These are phyloP conservation scores for Calameuta filiformis DNA, from an alignment of 2,888 invertebrate genomes.

Conservation along the genomic window DNA sequence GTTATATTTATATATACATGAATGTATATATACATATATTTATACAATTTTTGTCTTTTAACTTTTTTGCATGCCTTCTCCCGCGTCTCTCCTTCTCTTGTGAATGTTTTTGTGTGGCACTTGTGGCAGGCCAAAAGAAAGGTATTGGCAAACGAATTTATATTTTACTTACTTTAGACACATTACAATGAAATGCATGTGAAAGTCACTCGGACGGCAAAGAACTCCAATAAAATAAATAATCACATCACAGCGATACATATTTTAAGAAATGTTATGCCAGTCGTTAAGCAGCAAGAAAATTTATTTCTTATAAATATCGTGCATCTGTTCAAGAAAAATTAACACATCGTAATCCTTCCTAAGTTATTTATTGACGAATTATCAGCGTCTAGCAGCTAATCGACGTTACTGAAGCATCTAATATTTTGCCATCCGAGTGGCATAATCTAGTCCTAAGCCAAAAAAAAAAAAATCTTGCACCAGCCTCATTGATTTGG, in stretches of 20 bases:
- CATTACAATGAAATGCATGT: slow-evolving; percentile 24
- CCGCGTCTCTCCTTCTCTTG: slow-evolving; percentile 76
- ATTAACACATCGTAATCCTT: too few relatives aligned
- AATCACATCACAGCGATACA: too few relatives aligned
- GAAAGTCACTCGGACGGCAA: background rate
- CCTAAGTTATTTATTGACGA: too few relatives aligned
- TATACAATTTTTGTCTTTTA: slow-evolving; percentile 63
- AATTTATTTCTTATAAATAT: background rate
- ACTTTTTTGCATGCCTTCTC: slow-evolving; percentile 75
- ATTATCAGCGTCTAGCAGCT: background rate
- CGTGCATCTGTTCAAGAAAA: too few relatives aligned
- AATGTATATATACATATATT: slow-evolving; percentile 38
- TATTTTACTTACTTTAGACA: slow-evolving; percentile 62
- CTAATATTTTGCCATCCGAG: background rate
- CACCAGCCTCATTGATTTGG: background rate
- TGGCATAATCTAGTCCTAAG: background rate
- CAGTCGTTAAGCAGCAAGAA: background rate
- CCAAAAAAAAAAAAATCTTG: background rate
- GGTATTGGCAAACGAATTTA: slow-evolving; percentile 69
- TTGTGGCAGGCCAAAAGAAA: slow-evolving; percentile 77
- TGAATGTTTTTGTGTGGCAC: slow-evolving; percentile 80
- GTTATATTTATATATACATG: background rate
- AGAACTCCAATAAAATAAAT: too few relatives aligned
- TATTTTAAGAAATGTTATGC: background rate
- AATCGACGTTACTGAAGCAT: background rate